Base-by-base conservation (phyloP, 2,113 vertebrate species). In the Apus apus region DNA sequence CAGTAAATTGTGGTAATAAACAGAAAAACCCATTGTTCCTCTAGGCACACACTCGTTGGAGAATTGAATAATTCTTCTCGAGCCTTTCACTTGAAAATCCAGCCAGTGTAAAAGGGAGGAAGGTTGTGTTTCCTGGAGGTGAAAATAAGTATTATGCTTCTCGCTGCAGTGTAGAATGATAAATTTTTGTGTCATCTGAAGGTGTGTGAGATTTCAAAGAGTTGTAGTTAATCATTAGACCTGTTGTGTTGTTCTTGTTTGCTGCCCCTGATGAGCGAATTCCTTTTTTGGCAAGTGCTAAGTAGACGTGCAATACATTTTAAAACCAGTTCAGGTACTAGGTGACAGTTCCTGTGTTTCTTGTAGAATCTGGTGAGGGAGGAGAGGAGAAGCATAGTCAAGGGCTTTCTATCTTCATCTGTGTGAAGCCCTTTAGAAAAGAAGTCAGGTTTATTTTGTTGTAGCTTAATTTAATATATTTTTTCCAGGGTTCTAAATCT, bases 401-500 rank as follows among this genome's bases (percentile, higher is more conserved):
- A 40, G 9, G 21, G 6, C 30, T 87, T 90, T 68, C 58, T 93
- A 8, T 38, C 38, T 79, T 46, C 6, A 4, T 38, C 38, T 16
- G 2, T 13, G 5, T 74, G 29, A 78, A 46, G 56, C 82, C 54
- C 46, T 77, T 76, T 4, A 58, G 16, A 70, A 60, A 22, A 43
- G 43, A 87, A 85, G 26, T 8, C 6, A 12, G 1, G 2, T 40
- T 82, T 78, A 62, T 68, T 84, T 87, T 29, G 25, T 7, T 72
- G 13, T 32, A 57, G 17, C 23, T 58, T 76, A n/a, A 66, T 85
- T 66, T 45, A 62, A 40, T 83, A 36, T 87, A 8, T 50, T 61
- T 95, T 89, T 97, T 96, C 34, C 85, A 98, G 98, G 96, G 93
- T 65, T 98, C 98, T 60, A 97, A 97, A 76, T 97, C 97, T 6